Evolutionary conservation across 2,113 vertebrate genomes (phyloP), one percentile per base, ranked within the genome.

Genomic region (Apteryx mantelli): DNA sequence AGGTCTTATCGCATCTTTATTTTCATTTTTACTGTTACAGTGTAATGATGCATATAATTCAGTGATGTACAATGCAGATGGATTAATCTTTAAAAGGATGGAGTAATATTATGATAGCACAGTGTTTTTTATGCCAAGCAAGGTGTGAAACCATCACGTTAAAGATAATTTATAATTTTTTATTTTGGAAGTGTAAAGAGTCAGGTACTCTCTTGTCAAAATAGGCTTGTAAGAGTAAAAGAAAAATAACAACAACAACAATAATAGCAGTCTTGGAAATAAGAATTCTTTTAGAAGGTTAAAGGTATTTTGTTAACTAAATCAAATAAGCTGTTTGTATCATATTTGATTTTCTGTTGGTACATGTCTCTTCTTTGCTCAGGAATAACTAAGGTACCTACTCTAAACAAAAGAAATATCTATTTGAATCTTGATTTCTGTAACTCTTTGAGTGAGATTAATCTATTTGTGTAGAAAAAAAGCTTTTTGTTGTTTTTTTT

Each of bases 11-110:
- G 90, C 71, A 95, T 87, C 25, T 93, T 96, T 75, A 74, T 91
- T 86, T 91, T 96, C 71, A n/a, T 91, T 95, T 96, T 93, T 86
- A 77, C 46, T 52, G 74, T 96, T 95, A 77, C 53, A 88, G 86
- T 88, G 69, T 89, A 93, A 97, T 89, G 86, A 96, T 86, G 87
- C 74, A 91, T 89, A 81, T 91, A 87, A 94, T 88, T 88, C 80
- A 68, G 25, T 77, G 77, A 96, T 89, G n/a, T 79, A 44, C 76
- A 95, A 71, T 94, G 58, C 24, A 94, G 63, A 91, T 91, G 30
- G 89, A 92, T 92, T 90, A 69, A 30, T 77, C 7, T 91, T 96
- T 96, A 93, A 92, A 93, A 88, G 65, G 78, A 96, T 93, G 44
- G 30, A 79, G 25, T 81, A 64, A 53, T 90, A 87, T 70, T 95